A percentile compares a stretch with the other conserved stretches of the same genome.
Evolutionary conservation across 2,888 invertebrate genomes (phyloP).

Genomic region (Standfussiana lucernea): DNA sequence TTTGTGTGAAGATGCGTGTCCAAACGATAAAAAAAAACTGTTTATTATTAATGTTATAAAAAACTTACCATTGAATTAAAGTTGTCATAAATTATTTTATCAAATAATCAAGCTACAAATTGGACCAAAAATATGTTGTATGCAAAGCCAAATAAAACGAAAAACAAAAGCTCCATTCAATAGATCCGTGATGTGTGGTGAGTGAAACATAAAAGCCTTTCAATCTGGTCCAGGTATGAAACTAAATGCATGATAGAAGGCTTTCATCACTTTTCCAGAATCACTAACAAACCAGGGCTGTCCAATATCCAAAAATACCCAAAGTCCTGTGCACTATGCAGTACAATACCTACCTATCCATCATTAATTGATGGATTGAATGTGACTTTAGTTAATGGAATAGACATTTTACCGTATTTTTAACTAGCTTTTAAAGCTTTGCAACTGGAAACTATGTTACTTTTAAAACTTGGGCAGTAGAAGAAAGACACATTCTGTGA

Average conservation of each 20-base stretch:
- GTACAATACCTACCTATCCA: neutral
- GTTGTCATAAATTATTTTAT: neutral
- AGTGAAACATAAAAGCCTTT: neutral
- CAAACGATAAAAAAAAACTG: neutral
- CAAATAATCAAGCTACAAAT: neutral
- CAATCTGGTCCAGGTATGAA: neutral
- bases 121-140: neutral
- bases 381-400: neutral
- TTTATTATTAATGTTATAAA: neutral
- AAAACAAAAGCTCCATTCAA: neutral
- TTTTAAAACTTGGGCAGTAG: neutral
- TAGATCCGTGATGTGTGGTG: neutral
- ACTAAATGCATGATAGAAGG: neutral
- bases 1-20: slow-evolving; percentile 27
- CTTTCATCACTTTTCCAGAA: neutral
- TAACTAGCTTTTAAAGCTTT: neutral
- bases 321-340: neutral
- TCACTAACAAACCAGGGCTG: neutral
- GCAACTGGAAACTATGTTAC: neutral
- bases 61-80: neutral
- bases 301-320: neutral
- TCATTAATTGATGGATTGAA: neutral
- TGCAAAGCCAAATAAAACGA: neutral
- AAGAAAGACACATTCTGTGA: neutral
- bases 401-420: neutral